phyloP scores from a whole-genome alignment of 2,113 vertebrate species.

The Prionailurus viverrinus region DNA sequence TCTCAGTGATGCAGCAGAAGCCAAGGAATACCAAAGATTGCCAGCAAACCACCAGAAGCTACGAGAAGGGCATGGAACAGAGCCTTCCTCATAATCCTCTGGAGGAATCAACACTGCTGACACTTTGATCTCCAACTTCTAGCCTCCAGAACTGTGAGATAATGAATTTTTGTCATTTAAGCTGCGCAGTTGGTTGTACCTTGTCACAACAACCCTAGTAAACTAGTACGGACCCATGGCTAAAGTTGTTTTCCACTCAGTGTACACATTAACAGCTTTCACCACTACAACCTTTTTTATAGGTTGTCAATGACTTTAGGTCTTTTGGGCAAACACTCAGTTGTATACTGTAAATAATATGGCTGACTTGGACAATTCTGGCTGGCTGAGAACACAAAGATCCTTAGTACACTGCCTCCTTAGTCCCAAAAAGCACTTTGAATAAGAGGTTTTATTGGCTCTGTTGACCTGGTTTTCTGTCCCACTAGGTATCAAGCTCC shows the following conservation, averaged over 20 bases:
- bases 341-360: constrained; percentile 6
- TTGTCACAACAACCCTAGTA: background rate
- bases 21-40: background rate
- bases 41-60: background rate
- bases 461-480: background rate
- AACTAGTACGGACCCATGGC: background rate
- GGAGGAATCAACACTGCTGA: background rate
- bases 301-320: background rate
- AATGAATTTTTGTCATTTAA: background rate
- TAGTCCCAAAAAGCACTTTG: background rate
- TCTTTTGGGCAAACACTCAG: background rate
- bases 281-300: background rate
- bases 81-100: background rate
- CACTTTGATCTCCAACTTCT: background rate
- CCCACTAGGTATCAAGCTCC: background rate
- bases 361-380: background rate
- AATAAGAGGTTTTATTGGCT: background rate
- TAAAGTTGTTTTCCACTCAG: constrained; percentile 17
- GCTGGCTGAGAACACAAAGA: background rate
- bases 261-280: background rate
- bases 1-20: background rate
- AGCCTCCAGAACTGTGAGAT: background rate
- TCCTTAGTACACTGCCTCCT: background rate
- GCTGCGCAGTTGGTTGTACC: background rate
- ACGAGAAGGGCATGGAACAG: background rate